phyloP scores from a whole-genome alignment of 2,113 vertebrate species.

The Corythaixoides concolor region DNA sequence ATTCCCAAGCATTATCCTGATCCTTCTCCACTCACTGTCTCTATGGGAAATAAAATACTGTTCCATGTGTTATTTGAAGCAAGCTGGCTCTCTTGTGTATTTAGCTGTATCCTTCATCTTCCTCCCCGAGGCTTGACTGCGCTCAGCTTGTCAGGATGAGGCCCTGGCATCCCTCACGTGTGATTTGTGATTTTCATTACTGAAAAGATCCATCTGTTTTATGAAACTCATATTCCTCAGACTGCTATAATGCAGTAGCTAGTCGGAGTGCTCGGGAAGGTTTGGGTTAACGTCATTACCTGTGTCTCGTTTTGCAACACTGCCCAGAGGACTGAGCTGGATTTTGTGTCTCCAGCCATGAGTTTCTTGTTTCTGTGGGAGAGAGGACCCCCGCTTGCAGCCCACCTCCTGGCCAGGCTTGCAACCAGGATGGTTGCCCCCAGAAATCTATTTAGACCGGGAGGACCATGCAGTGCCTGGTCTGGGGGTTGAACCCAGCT shows the following conservation, averaged over 20 bases:
- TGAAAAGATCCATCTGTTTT: background rate
- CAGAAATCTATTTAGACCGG: rapidly evolving
- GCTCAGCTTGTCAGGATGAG: background rate
- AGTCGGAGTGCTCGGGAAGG: background rate
- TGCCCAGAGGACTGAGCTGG: background rate
- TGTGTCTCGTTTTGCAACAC: rapidly evolving
- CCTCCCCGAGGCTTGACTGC: background rate
- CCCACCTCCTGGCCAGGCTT: background rate
- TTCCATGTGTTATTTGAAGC: background rate
- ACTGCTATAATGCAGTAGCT: background rate
- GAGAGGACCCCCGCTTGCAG: rapidly evolving
- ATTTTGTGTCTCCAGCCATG: background rate
- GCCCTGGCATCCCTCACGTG: background rate
- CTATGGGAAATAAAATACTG: background rate
- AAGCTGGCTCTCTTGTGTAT: background rate
- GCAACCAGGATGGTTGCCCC: background rate
- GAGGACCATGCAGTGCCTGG: background rate
- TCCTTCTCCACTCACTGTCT: background rate
- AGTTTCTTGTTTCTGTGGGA: background rate
- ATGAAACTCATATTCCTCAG: background rate
- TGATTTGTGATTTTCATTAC: background rate
- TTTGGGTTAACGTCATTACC: background rate
- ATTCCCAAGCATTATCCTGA: background rate
- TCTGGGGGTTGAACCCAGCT: rapidly evolving
- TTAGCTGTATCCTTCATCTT: background rate